Conservation (phyloP, 2,888 invertebrate species). For the Coenonympha glycerion region DNA sequence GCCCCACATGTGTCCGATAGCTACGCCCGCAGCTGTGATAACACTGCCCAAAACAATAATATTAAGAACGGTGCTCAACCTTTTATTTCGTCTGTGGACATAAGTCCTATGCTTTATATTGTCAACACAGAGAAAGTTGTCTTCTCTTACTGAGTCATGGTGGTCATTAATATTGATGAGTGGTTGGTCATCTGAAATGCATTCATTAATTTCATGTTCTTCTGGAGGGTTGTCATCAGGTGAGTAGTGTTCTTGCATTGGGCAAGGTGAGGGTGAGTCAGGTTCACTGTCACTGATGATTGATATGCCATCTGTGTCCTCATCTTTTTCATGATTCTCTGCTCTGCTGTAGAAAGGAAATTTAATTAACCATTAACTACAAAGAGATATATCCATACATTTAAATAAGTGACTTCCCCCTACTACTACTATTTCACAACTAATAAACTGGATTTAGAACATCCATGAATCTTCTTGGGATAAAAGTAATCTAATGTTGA, state of each 20-base stretch:
- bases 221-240: conserved; percentile 39
- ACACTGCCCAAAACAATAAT: conserved; percentile 68
- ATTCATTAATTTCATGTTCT: conserved; percentile 36
- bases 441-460: no score
- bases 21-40: conserved; percentile 68
- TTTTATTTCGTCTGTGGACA: conserved; percentile 67
- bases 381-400: no score
- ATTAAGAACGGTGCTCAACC: conserved; percentile 64
- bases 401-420: no score
- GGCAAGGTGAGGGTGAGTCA: conserved; percentile 47
- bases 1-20: conserved; percentile 72
- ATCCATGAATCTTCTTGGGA: no score
- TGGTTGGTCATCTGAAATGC: conserved; percentile 37
- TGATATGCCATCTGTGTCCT: conserved; percentile 72
- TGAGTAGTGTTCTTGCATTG: conserved; percentile 38
- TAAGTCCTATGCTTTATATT: conserved; percentile 62
- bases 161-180: conserved; percentile 32
- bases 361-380: background rate
- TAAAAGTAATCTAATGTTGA: no score
- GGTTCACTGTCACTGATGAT: conserved; percentile 70
- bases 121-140: conserved; percentile 51
- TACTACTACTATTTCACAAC: no score
- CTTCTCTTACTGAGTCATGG: conserved; percentile 41
- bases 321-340: conserved; percentile 57
- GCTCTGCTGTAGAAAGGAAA: conserved; percentile 10